phyloP scores from a whole-genome alignment of 2,888 invertebrate genomes.

The Nasonovia ribisnigri region DNA sequence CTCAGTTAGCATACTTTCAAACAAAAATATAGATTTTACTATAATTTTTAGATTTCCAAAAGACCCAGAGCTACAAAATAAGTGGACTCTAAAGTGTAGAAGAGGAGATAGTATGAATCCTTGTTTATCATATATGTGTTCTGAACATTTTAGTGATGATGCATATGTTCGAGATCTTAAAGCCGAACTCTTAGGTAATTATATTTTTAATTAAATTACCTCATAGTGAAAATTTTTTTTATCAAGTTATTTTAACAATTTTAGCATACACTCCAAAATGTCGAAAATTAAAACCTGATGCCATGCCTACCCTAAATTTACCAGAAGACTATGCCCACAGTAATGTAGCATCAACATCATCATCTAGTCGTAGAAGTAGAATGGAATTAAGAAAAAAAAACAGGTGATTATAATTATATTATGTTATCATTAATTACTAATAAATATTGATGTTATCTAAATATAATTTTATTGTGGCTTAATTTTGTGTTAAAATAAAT shows the following conservation, averaged over 20 bases:
- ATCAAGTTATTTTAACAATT: slow-evolving; percentile 34
- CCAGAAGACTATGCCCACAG: too few species aligned
- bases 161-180: slow-evolving; percentile 28
- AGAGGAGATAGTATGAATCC: slow-evolving; percentile 27
- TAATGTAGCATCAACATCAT: too few species aligned
- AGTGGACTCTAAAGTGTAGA: slow-evolving; percentile 16
- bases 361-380: too few species aligned
- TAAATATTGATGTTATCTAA: too few species aligned
- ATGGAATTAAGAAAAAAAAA: too few species aligned
- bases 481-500: too few species aligned
- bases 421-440: too few species aligned
- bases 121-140: slow-evolving; percentile 28
- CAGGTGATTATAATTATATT: too few species aligned
- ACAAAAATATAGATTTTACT: slow-evolving; percentile 30
- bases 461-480: too few species aligned
- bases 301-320: neutral
- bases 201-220: slow-evolving; percentile 19
- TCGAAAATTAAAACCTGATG: too few species aligned
- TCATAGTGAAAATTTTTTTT: slow-evolving; percentile 22
- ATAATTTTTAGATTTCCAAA: slow-evolving; percentile 24
- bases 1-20: neutral
- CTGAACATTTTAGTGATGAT: slow-evolving; percentile 39
- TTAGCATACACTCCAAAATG: neutral
- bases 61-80: slow-evolving; percentile 12
- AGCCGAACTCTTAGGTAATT: slow-evolving; percentile 37